These are phyloP conservation scores for Buceros bicornis DNA, from an alignment of 2,797 vertebrate genomes.

Conservation along the genomic window DNA sequence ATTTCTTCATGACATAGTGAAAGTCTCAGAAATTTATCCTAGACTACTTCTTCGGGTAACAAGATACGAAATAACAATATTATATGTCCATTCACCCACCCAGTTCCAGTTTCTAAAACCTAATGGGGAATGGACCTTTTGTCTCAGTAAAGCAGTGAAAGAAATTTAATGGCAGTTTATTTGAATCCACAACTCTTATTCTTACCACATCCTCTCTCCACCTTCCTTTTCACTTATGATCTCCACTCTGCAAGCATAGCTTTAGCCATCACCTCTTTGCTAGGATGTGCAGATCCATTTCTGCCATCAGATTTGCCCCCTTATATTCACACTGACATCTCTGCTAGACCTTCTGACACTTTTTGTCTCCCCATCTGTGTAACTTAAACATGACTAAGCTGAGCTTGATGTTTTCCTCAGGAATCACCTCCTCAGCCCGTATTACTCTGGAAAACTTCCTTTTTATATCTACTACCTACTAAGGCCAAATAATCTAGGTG, in stretches of 20 bases:
- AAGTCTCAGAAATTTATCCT: not conserved
- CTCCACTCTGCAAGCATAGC: not conserved
- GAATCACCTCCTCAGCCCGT: not conserved
- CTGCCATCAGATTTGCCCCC: not conserved
- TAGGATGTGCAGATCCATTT: not conserved
- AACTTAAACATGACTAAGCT: not conserved
- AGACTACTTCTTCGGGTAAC: not conserved
- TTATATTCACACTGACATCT: not conserved
- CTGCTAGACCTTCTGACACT: not conserved
- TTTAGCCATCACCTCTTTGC: not conserved
- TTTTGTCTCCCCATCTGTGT: not conserved
- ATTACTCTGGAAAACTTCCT: not conserved
- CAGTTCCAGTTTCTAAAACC: not conserved
- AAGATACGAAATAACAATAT: not conserved
- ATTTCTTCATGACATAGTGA: not conserved
- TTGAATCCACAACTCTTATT: not conserved
- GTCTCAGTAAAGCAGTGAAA: not conserved
- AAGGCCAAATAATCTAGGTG: not conserved
- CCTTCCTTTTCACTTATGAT: not conserved
- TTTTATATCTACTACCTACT: not conserved
- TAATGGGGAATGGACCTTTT: not conserved
- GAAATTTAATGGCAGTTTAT: not conserved
- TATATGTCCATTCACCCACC: not conserved
- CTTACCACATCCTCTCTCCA: not conserved
- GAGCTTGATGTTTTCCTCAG: not conserved